Evolutionary conservation across 2,113 vertebrate genomes (phyloP).

Genomic region (Xenopus borealis): DNA sequence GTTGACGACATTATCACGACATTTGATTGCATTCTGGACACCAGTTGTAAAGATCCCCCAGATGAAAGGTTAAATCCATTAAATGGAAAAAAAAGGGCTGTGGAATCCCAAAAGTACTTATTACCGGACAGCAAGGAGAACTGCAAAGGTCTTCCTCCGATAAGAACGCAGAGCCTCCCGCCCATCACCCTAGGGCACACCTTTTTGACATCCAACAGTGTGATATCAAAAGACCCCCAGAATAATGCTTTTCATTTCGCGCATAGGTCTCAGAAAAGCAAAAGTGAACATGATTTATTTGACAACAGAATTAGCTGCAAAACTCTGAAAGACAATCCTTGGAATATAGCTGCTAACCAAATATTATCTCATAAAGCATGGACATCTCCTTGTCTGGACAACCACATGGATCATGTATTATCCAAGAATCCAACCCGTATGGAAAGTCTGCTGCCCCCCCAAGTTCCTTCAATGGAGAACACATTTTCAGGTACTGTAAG

Average conservation of each 20-base stretch:
- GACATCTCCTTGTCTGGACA: conserved; percentile 62
- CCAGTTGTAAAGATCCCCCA: conserved; percentile 60
- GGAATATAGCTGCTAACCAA: conserved; percentile 63
- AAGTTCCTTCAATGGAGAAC: conserved; percentile 65
- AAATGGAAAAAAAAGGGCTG: conserved; percentile 59
- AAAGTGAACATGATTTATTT: conserved; percentile 73
- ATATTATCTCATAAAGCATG: conserved; percentile 63
- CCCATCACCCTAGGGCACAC: conserved; percentile 67
- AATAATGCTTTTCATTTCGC: conserved; percentile 54
- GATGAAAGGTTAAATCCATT: conserved; percentile 44
- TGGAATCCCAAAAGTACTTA: conserved; percentile 63
- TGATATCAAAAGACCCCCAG: conserved; percentile 48
- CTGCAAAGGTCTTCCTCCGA: conserved; percentile 64
- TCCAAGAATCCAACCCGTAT: conserved; percentile 56
- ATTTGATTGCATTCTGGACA: conserved; percentile 73
- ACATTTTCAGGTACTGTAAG: conserved; percentile 68
- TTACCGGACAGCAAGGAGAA: conserved; percentile 61
- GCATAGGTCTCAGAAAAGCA: conserved; percentile 71
- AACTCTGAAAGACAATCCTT: conserved; percentile 55
- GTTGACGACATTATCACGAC: conserved; percentile 83
- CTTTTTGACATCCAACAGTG: conserved; percentile 60
- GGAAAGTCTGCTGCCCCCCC: conserved; percentile 60
- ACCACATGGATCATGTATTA: conserved; percentile 62
- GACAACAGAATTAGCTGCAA: conserved; percentile 62
- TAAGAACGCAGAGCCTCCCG: conserved; percentile 76